phyloP scores from a whole-genome alignment of 1,140 invertebrate species.

The Cydia amplana region DNA sequence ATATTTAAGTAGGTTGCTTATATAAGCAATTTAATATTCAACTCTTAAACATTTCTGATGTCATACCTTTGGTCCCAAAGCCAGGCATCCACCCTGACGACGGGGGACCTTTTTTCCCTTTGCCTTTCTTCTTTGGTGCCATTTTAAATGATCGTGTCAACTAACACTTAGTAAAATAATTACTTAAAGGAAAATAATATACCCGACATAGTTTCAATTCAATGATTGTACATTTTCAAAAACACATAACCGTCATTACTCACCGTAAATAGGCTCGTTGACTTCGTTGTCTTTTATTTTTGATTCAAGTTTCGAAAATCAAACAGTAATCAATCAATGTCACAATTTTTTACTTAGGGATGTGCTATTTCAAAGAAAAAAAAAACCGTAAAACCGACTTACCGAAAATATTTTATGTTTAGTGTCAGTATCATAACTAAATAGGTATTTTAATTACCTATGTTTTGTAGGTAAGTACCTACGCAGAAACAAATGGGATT shows the following conservation, averaged over 20 bases:
- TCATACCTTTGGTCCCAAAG: conserved; percentile 70
- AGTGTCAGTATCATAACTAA: not conserved
- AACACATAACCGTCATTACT: conserved; percentile 11
- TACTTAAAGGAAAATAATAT: conserved; percentile 51
- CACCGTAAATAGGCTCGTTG: conserved; percentile 9
- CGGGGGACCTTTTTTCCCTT: conserved; percentile 55
- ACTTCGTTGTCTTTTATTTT: conserved; percentile 21
- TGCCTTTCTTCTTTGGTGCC: conserved; percentile 59
- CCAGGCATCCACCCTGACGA: conserved; percentile 74
- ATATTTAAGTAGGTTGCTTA: no score
- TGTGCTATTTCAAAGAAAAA: not conserved
- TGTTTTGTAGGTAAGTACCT: not conserved
- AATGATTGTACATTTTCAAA: conserved; percentile 22
- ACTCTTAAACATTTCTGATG: conserved; percentile 14
- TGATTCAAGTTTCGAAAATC: conserved; percentile 5
- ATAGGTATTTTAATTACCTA: not conserved
- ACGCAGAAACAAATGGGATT: not conserved
- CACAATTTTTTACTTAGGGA: not conserved
- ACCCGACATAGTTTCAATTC: conserved; percentile 58
- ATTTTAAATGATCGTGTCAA: conserved; percentile 52
- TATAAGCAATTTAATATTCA: no score
- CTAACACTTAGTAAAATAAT: conserved; percentile 34
- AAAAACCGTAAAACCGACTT: not conserved
- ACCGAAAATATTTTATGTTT: not conserved
- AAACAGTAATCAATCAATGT: not conserved